These are phyloP conservation scores for Stenodera caucasica DNA, from an alignment of 2,888 invertebrate species.

Conservation along the genomic window DNA sequence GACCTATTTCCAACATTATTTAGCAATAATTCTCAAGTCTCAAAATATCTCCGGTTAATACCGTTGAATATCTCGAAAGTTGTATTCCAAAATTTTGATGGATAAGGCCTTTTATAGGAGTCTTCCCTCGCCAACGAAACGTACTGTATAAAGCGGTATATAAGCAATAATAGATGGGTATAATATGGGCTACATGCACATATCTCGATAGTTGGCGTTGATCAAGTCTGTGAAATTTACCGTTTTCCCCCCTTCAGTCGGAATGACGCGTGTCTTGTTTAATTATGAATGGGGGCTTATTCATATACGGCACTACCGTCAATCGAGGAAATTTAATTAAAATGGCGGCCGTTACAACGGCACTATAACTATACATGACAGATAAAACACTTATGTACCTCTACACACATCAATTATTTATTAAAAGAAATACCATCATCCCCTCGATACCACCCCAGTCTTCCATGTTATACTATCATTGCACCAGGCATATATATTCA, in stretches of 20 bases:
- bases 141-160: too few relatives aligned
- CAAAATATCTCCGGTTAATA: too few relatives aligned
- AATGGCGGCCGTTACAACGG: constrained; percentile 37
- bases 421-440: constrained; percentile 12
- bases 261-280: constrained; percentile 49
- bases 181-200: too few relatives aligned
- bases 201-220: too few relatives aligned
- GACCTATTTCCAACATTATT: too few relatives aligned
- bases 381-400: not conserved
- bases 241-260: constrained; percentile 38
- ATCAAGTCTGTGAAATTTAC: constrained; percentile 43
- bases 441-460: constrained; percentile 7
- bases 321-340: constrained; percentile 50
- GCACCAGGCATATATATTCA: constrained; percentile 2
- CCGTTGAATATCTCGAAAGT: too few relatives aligned
- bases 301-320: constrained; percentile 43
- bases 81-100: too few relatives aligned
- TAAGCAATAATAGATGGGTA: too few relatives aligned
- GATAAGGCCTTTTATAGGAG: too few relatives aligned
- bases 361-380: not conserved
- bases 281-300: constrained; percentile 48
- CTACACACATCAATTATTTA: not conserved
- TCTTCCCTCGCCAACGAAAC: too few relatives aligned
- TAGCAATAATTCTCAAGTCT: too few relatives aligned
- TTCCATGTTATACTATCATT: constrained; percentile 9